Base-by-base conservation (phyloP, 2,113 vertebrate genomes). In the Progne subis region DNA sequence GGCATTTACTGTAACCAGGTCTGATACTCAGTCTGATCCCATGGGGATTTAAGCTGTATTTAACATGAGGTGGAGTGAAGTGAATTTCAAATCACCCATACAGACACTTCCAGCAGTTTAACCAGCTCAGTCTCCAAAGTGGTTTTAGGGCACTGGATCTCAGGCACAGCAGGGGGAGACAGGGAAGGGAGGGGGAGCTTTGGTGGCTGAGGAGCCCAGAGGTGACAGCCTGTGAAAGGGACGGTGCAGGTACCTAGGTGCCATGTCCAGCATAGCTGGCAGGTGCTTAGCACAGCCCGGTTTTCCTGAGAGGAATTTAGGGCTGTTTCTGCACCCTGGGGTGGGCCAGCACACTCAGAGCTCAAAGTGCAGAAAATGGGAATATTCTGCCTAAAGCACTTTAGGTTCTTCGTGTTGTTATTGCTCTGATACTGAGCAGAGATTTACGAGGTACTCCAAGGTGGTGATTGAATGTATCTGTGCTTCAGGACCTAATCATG, bases 401-500 rank as follows among this genome's bases (percentile, higher is more conserved):
- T 83, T 3, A 23, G n/a, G 25, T 55, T 59, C 26, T 86, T 26
- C 25, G 2, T 39, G 32, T 64, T 64, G 37, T 76, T 94, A 43
- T 23, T 81, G 26, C 44, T 75, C 9, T 74, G 23, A 37, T 49
- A 26, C 82, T 12, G 23, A 88, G 88, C 57, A 79, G 80, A 71
- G 60, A 68, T 93, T 94, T 94, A 88, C 0, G 3, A 53, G 25
- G 57, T 29, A 4, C 56, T 94, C 72, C 2, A 0, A 19, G 74
- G 11, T 49, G 55, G 14, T 61, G 80, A 92, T 72, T 88, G 86
- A 85, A 69, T 53, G 5, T 50, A 11, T 71, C 50, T 78, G 4
- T 56, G 65, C 86, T 87, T 92, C 89, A 86, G 85, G 72, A 94
- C 83, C 49, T 83, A 68, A 93, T 94, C 49, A 17, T 37, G 26